Percentiles rank a stretch among this genome's conserved stretches.
Conservation (phyloP, 2,888 invertebrate genomes). For the Adelphocoris suturalis region DNA sequence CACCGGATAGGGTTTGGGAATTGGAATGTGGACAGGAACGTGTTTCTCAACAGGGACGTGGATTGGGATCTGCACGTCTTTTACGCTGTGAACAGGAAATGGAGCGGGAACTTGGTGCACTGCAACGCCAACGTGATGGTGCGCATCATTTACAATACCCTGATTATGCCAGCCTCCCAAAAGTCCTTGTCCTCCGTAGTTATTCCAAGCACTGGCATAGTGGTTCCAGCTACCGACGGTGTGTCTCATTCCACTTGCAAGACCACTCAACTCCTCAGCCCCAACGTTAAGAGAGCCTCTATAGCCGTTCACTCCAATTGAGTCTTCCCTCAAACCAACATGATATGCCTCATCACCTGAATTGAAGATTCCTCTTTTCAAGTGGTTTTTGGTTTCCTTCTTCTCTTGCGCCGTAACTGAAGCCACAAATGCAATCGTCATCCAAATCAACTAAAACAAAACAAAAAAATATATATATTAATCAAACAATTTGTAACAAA, state of each 20-base stretch:
- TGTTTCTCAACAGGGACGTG: slow-evolving; percentile 12
- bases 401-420: background rate
- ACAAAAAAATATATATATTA: background rate
- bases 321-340: background rate
- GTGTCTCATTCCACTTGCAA: background rate
- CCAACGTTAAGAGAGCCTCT: background rate
- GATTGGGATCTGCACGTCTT: background rate
- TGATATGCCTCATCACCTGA: background rate
- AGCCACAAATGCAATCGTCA: background rate
- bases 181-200: background rate
- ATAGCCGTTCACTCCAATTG: background rate
- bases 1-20: slow-evolving; percentile 7
- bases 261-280: background rate
- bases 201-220: background rate
- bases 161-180: background rate
- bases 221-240: background rate
- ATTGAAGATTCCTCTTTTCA: slow-evolving; percentile 4
- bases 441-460: background rate
- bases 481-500: background rate
- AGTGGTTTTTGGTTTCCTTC: background rate
- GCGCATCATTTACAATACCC: background rate
- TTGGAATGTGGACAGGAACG: background rate
- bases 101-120: background rate
- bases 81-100: background rate
- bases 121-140: background rate